These are phyloP conservation scores for Zoanthus sociatus DNA, from an alignment of 92 coral and sea anemone species.

Conservation along the genomic window DNA sequence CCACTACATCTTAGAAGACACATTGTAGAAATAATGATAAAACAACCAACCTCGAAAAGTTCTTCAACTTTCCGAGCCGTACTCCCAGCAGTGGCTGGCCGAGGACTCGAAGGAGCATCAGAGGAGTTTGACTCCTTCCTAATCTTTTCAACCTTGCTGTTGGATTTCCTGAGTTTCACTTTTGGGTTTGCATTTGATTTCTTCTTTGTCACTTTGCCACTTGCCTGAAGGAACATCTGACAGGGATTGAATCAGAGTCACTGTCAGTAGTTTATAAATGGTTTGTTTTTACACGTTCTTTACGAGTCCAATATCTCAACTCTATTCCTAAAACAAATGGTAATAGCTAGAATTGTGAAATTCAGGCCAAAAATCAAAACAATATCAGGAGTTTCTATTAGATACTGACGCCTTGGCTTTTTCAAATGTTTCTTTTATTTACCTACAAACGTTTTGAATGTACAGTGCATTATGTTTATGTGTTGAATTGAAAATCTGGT, in stretches of 20 bases:
- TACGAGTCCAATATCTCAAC: not conserved
- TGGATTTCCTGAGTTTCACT: constrained; percentile 49
- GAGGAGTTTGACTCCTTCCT: constrained; percentile 43
- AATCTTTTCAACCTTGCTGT: constrained; percentile 42
- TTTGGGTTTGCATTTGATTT: constrained; percentile 58
- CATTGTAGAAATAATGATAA: too few relatives aligned
- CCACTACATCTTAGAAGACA: too few relatives aligned
- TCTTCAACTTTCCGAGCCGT: constrained; percentile 94
- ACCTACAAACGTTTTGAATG: too few relatives aligned
- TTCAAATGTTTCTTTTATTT: too few relatives aligned
- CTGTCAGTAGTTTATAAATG: not conserved
- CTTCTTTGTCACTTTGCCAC: constrained; percentile 92
- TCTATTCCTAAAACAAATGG: too few relatives aligned
- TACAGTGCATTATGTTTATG: too few relatives aligned
- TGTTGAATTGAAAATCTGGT: too few relatives aligned
- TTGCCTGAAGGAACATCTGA: constrained; percentile 89
- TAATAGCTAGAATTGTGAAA: too few relatives aligned
- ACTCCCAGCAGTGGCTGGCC: constrained; percentile 89
- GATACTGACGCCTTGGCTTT: too few relatives aligned
- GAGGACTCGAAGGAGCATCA: constrained; percentile 41
- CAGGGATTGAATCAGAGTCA: not conserved
- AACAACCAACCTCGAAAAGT: constrained; percentile 80
- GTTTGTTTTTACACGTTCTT: not conserved
- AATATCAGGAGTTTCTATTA: too few relatives aligned
- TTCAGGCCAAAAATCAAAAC: too few relatives aligned